Evolutionary conservation across 2,888 invertebrate species (phyloP), one percentile per base, ranked within the genome.

Genomic region (Iphiclides podalirius): DNA sequence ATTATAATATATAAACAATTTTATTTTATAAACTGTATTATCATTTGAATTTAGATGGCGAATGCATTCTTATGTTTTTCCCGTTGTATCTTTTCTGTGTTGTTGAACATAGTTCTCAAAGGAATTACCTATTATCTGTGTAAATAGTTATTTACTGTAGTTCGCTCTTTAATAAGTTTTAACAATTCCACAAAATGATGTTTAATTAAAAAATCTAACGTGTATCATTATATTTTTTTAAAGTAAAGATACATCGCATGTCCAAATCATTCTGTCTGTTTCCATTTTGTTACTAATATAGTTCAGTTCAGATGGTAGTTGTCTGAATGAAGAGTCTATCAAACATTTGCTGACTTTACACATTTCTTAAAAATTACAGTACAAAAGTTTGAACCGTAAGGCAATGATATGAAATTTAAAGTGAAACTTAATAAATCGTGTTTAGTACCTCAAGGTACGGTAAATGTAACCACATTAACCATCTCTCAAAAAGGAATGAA

Each of bases 221-320:
- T n/a, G n/a, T n/a, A n/a, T n/a, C n/a, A n/a, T n/a, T n/a, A n/a
- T n/a, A n/a, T n/a, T n/a, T n/a, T n/a, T n/a, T n/a, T 57, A 17
- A 60, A 47, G 60, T 41, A 46, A 44, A 16, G 36, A 52, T 33
- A 58, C 64, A 68, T 61, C 58, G 69, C 66, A 70, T 70, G 67
- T n/a, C 61, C 61, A 72, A 73, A 71, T 61, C 50, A 58, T 55
- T 66, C 60, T 52, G 36, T 58, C 58, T 58, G 52, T 71, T 66
- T 67, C 61, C 59, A 64, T 72, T 57, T 70, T 67, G 31, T 12
- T 57, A 58, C 60, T 66, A 56, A 57, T 62, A 66, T 70, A n/a
- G n/a, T n/a, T n/a, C n/a, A 88, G 88, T 78, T 88, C 88, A 65
- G 88, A 88, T 59, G 88, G 88, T 80, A 88, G 87, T 85, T 88